phyloP scores from a whole-genome alignment of 2,888 invertebrate species.

The Parapristionchus giblindavisi region DNA sequence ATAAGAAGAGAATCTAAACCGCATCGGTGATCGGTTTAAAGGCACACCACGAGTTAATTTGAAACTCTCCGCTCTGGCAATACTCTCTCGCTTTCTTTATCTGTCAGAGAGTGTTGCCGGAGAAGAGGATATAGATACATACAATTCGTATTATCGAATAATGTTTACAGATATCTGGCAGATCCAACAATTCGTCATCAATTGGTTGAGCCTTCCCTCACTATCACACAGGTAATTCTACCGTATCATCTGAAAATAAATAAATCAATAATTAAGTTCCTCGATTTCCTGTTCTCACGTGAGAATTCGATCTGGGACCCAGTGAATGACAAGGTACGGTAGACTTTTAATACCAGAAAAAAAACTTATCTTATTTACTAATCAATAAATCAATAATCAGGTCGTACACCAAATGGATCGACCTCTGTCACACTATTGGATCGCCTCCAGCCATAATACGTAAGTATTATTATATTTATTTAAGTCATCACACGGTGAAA shows the following conservation, averaged over 20 bases:
- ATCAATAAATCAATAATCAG: constrained; percentile 3
- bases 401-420: constrained; percentile 59
- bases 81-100: too few species aligned
- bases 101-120: too few species aligned
- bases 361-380: background rate
- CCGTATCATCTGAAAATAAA: background rate
- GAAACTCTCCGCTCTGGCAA: too few species aligned
- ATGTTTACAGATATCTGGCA: constrained; percentile 12
- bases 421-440: constrained; percentile 64
- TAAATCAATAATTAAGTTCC: constrained; percentile 49
- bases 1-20: too few species aligned
- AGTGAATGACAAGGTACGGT: constrained; percentile 59
- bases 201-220: constrained; percentile 3
- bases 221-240: constrained; percentile 10
- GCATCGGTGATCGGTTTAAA: too few species aligned
- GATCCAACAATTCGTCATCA: constrained; percentile 9
- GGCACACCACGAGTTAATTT: too few species aligned
- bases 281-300: constrained; percentile 67
- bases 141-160: background rate
- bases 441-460: constrained; percentile 66
- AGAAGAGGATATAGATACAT: too few species aligned
- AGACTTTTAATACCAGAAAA: background rate
- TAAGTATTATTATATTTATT: constrained; percentile 38
- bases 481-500: too few species aligned
- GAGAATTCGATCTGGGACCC: constrained; percentile 69